Conservation (phyloP, 2,888 invertebrate genomes). For the Lucinisca nassula region DNA sequence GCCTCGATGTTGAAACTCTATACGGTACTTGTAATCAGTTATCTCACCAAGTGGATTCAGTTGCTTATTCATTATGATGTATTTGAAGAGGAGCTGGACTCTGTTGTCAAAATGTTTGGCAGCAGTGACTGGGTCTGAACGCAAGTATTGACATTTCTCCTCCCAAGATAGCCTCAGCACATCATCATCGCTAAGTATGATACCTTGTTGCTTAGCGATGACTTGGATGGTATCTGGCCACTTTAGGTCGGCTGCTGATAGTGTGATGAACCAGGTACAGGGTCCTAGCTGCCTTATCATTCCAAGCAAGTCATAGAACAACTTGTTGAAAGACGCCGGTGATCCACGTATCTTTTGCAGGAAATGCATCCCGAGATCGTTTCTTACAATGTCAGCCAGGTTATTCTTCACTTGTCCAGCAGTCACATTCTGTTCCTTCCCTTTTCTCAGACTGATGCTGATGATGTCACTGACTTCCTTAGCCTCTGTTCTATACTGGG, state of each 20-base stretch:
- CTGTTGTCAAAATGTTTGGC: slow-evolving; percentile 73
- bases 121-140: slow-evolving; percentile 73
- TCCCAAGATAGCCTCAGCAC: slow-evolving; percentile 51
- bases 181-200: slow-evolving; percentile 36
- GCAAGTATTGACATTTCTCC: slow-evolving; percentile 57
- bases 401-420: slow-evolving; percentile 53
- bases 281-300: slow-evolving; percentile 76
- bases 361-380: slow-evolving; percentile 60
- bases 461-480: slow-evolving; percentile 53
- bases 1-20: slow-evolving; percentile 73
- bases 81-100: slow-evolving; percentile 58
- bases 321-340: slow-evolving; percentile 70
- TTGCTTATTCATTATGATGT: slow-evolving; percentile 39
- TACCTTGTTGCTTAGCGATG: slow-evolving; percentile 64
- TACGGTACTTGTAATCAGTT: slow-evolving; percentile 67
- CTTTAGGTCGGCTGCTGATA: slow-evolving; percentile 74
- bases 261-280: slow-evolving; percentile 73
- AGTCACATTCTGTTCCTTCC: slow-evolving; percentile 36
- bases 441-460: slow-evolving; percentile 34
- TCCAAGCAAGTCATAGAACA: slow-evolving; percentile 69
- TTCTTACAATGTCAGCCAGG: slow-evolving; percentile 30
- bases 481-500: slow-evolving; percentile 54
- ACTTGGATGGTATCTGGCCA: slow-evolving; percentile 72
- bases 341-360: slow-evolving; percentile 63
- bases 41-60: slow-evolving; percentile 66